Percentiles rank a stretch among this genome's conserved stretches.
Conservation (phyloP, 1,140 invertebrate genomes). For the Nephila pilipes region DNA sequence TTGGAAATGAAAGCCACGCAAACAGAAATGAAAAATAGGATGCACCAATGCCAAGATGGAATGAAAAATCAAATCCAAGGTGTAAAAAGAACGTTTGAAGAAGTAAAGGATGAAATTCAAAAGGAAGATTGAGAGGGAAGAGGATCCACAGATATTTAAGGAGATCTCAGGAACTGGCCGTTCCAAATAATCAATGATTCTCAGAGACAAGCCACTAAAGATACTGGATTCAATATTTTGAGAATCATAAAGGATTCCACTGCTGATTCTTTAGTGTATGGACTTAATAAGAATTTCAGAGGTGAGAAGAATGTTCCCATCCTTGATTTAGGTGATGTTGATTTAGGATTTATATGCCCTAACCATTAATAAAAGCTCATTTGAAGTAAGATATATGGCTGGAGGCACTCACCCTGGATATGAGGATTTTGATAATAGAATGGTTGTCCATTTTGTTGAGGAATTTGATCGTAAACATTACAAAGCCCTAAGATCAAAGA, state of each 20-base stretch:
- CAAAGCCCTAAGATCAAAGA: slow-evolving; percentile 79
- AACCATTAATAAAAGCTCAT: slow-evolving; percentile 89
- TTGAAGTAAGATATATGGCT: slow-evolving; percentile 89
- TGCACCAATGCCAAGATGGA: too few relatives aligned
- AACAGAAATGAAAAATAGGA: too few relatives aligned
- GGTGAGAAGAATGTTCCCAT: slow-evolving; percentile 98
- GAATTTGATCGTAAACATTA: slow-evolving; percentile 81
- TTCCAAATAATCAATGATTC: slow-evolving; percentile 96
- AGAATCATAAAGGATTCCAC: slow-evolving; percentile 89
- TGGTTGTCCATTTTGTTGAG: slow-evolving; percentile 80
- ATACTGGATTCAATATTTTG: slow-evolving; percentile 97
- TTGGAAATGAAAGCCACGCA: too few relatives aligned
- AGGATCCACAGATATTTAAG: too few relatives aligned
- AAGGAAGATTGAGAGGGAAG: too few relatives aligned
- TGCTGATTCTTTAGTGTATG: slow-evolving; percentile 83
- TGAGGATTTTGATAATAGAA: slow-evolving; percentile 80
- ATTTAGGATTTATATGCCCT: slow-evolving; percentile 92
- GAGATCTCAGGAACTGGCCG: too few relatives aligned
- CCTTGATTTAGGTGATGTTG: slow-evolving; percentile 88
- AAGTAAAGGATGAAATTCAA: too few relatives aligned
- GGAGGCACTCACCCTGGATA: slow-evolving; percentile 80
- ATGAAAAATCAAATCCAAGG: too few relatives aligned
- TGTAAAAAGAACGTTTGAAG: too few relatives aligned
- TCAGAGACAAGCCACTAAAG: slow-evolving; percentile 84
- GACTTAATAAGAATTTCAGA: slow-evolving; percentile 82